Conservation (phyloP, 2,888 invertebrate species). For the Eustalomyia histrio region DNA sequence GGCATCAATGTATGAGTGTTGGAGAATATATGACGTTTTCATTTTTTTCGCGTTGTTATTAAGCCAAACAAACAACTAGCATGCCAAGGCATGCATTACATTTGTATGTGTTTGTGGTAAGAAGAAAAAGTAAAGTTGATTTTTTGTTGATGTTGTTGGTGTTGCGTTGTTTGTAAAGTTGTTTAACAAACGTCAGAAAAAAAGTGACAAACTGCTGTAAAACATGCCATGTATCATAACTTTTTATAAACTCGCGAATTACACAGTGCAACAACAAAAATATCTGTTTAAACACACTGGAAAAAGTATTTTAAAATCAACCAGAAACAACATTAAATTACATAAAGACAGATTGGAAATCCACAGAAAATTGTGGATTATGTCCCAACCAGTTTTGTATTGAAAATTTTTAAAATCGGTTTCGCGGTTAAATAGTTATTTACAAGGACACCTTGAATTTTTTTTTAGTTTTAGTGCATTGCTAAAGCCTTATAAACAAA, state of each 20-base stretch:
- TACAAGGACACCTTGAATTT: too few relatives aligned
- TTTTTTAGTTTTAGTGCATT: too few relatives aligned
- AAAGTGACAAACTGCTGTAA: slow-evolving; percentile 65
- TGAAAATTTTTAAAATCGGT: too few relatives aligned
- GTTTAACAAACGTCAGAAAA: slow-evolving; percentile 65
- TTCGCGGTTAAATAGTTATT: too few relatives aligned
- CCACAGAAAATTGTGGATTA: too few relatives aligned
- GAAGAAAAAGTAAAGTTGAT: not conserved
- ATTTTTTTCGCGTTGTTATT: not conserved
- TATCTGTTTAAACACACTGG: too few relatives aligned
- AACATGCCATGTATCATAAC: slow-evolving; percentile 64
- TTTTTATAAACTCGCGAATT: slow-evolving; percentile 60
- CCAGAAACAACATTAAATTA: too few relatives aligned
- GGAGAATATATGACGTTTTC: slow-evolving; percentile 9
- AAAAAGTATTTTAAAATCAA: too few relatives aligned
- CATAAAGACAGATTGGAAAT: too few relatives aligned
- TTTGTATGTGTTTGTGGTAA: not conserved
- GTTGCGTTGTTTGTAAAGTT: slow-evolving; percentile 53
- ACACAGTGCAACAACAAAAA: not conserved
- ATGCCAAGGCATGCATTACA: slow-evolving; percentile 32
- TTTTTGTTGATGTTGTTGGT: slow-evolving; percentile 44
- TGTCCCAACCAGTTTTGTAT: too few relatives aligned
- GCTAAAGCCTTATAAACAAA: too few relatives aligned
- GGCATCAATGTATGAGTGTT: not conserved
- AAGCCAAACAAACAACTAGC: slow-evolving; percentile 18